These are phyloP conservation scores for Biston betularia DNA, from an alignment of 2,888 invertebrate species.

Conservation along the genomic window DNA sequence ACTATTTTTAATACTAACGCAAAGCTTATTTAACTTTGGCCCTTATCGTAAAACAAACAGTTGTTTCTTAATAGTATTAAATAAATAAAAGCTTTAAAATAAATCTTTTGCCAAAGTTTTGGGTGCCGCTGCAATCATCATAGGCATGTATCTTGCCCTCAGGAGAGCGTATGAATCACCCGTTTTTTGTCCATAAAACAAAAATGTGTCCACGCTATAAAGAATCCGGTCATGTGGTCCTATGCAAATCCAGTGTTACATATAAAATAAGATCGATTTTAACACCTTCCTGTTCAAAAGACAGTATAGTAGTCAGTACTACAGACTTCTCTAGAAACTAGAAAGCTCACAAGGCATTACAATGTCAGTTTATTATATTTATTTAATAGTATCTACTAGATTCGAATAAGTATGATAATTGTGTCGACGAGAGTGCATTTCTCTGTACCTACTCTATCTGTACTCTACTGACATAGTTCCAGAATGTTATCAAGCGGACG, in stretches of 20 bases:
- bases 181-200: too few species aligned
- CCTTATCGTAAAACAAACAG: neutral
- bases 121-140: too few species aligned
- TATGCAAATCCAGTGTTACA: too few species aligned
- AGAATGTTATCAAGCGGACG: slow-evolving; percentile 68
- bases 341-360: neutral
- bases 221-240: too few species aligned
- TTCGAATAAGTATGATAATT: slow-evolving; percentile 33
- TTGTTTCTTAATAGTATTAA: too few species aligned
- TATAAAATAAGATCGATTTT: too few species aligned
- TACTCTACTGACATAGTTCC: slow-evolving; percentile 62
- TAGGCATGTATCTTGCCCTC: too few species aligned
- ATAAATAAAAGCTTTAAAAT: too few species aligned
- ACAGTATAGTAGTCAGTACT: neutral
- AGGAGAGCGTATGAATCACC: too few species aligned
- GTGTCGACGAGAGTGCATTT: slow-evolving; percentile 38
- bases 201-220: too few species aligned
- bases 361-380: neutral
- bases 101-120: too few species aligned
- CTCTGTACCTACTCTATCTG: slow-evolving; percentile 42
- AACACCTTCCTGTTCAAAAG: neutral
- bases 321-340: neutral
- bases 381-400: slow-evolving; percentile 8
- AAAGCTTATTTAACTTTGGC: slow-evolving; percentile 1
- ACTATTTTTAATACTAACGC: neutral